Evolutionary conservation across 2,797 vertebrate genomes (phyloP).

Genomic region (Monodelphis domestica): DNA sequence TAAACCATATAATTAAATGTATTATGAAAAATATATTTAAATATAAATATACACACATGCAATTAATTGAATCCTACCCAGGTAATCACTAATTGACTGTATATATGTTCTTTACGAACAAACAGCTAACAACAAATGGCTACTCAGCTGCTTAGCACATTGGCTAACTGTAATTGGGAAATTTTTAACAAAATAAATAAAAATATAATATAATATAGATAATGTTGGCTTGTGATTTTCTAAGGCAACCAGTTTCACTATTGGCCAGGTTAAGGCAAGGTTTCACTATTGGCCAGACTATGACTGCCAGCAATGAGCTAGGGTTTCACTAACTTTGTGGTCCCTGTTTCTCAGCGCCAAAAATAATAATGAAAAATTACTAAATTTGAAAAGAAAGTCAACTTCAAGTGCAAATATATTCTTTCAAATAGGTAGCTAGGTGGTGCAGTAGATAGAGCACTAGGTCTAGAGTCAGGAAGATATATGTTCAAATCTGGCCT

Average conservation of each 20-base stretch:
- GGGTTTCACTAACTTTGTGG: not conserved
- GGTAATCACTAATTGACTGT: not conserved
- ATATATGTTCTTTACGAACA: not conserved
- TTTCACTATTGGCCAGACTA: not conserved
- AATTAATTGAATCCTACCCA: not conserved
- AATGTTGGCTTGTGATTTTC: not conserved
- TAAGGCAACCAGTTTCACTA: not conserved
- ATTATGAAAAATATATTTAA: not conserved
- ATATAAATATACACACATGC: not conserved
- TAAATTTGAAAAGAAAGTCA: not conserved
- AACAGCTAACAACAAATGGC: not conserved
- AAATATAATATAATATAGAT: not conserved
- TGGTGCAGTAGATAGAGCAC: too few species aligned
- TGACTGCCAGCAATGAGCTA: not conserved
- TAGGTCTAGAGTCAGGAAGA: too few species aligned
- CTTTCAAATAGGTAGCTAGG: too few species aligned
- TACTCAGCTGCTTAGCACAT: not conserved
- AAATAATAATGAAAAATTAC: not conserved
- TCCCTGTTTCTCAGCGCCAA: not conserved
- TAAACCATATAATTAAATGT: not conserved
- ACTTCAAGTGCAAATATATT: not conserved
- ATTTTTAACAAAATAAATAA: not conserved
- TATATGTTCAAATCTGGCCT: too few species aligned
- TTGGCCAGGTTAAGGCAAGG: not conserved
- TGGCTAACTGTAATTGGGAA: not conserved